Percentiles rank a stretch among this genome's conserved stretches.
Evolutionary conservation across 2,113 vertebrate genomes (phyloP).

Genomic region (Montifringilla adamsi): DNA sequence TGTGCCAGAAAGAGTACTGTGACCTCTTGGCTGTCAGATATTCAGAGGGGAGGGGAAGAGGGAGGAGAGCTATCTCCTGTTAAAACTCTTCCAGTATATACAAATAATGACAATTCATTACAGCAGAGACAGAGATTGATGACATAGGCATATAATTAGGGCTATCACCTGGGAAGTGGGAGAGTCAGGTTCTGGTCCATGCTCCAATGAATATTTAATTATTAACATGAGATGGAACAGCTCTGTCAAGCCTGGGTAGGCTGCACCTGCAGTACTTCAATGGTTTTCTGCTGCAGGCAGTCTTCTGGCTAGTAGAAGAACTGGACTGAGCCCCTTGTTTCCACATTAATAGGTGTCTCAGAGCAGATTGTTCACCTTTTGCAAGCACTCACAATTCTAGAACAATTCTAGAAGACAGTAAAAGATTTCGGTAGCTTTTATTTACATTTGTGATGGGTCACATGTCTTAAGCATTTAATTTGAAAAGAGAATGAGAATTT

Average conservation of each 20-base stretch:
- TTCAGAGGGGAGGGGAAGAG: background rate
- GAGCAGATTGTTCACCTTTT: background rate
- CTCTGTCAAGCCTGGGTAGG: constrained; percentile 44
- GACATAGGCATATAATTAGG: constrained; percentile 55
- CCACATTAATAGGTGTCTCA: background rate
- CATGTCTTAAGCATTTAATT: background rate
- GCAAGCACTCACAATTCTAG: background rate
- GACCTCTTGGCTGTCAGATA: background rate
- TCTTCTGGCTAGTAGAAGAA: background rate
- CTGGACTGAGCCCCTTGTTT: background rate
- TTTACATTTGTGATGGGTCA: background rate
- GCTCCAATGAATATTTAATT: constrained; percentile 66
- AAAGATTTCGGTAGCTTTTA: background rate
- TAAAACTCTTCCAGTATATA: constrained; percentile 41
- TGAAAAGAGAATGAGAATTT: background rate
- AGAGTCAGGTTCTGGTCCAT: constrained; percentile 61
- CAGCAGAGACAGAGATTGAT: constrained; percentile 63
- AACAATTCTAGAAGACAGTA: background rate
- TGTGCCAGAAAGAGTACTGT: background rate
- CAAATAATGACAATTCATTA: constrained; percentile 66
- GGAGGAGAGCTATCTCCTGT: background rate
- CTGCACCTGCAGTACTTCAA: constrained; percentile 47
- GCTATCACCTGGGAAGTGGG: constrained; percentile 62
- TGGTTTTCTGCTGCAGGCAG: background rate
- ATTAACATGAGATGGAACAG: constrained; percentile 65